Conservation (phyloP, 2,113 vertebrate species). For the Enhydra lutris region DNA sequence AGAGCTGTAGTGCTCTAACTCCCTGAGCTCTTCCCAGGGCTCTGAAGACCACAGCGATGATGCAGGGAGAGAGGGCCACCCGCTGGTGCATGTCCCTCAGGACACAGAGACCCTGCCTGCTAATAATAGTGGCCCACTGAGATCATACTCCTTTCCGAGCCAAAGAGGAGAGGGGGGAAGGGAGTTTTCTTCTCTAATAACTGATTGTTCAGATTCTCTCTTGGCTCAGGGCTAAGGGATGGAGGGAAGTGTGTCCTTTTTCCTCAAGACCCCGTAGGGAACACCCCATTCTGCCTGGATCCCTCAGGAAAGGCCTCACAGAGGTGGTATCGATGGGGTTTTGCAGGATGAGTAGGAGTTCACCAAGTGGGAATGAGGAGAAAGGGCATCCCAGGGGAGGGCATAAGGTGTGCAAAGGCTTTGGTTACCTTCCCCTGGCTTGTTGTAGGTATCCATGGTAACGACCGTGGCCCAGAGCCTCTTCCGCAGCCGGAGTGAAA, state of each 20-base stretch:
- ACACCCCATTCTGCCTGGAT: not conserved
- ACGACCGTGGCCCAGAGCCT: constrained; percentile 78
- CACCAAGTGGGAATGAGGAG: not conserved
- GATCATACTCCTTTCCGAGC: not conserved
- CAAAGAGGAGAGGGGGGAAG: not conserved
- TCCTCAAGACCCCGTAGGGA: not conserved
- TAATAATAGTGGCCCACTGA: not conserved
- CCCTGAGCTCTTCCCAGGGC: not conserved
- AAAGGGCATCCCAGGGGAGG: not conserved
- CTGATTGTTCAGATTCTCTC: not conserved
- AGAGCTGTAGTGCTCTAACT: not conserved
- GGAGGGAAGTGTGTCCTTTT: not conserved
- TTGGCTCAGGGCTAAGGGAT: not conserved
- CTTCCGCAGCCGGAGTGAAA: constrained; percentile 83
- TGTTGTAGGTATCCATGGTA: constrained; percentile 82
- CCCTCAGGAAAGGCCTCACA: not conserved
- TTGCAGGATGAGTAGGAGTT: not conserved
- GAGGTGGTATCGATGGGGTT: not conserved
- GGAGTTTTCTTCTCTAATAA: not conserved
- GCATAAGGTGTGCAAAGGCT: not conserved
- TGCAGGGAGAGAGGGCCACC: not conserved
- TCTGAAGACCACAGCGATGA: not conserved
- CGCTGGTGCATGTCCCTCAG: not conserved
- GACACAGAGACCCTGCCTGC: not conserved
- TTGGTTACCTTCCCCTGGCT: not conserved